Conservation (phyloP, 2,113 vertebrate species). For the Zosterops borbonicus region DNA sequence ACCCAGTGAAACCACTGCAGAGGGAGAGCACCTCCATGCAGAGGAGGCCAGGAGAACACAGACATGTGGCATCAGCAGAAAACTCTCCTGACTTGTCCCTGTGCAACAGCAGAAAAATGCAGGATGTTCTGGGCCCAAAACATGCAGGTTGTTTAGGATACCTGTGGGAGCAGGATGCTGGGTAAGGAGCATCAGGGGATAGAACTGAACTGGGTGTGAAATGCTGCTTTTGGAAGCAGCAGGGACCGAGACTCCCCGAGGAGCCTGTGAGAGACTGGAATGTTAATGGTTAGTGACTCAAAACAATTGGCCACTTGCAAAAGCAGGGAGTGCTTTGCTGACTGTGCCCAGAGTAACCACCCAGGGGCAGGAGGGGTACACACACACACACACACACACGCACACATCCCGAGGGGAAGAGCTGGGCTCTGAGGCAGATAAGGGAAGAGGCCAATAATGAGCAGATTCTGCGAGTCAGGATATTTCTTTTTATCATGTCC, state of each 20-base stretch:
- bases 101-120: not conserved
- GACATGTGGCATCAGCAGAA: not conserved
- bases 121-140: not conserved
- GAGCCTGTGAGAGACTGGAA: not conserved
- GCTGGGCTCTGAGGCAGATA: not conserved
- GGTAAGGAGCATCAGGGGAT: not conserved
- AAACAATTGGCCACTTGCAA: not conserved
- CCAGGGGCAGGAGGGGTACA: not conserved
- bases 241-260: not conserved
- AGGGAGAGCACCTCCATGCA: not conserved
- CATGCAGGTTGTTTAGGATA: not conserved
- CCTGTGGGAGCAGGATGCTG: not conserved
- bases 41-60: not conserved
- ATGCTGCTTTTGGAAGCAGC: not conserved
- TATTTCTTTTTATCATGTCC: not conserved
- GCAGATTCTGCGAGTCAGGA: accelerated
- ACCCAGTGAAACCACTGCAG: not conserved
- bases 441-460: not conserved
- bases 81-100: not conserved
- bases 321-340: not conserved
- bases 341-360: accelerated
- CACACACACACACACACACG: no score
- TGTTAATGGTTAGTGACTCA: not conserved
- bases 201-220: not conserved
- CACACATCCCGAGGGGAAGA: no score